Percentiles rank a stretch among this genome's conserved stretches.
Conservation (phyloP, 2,888 invertebrate genomes). For the Miltochrista miniata region DNA sequence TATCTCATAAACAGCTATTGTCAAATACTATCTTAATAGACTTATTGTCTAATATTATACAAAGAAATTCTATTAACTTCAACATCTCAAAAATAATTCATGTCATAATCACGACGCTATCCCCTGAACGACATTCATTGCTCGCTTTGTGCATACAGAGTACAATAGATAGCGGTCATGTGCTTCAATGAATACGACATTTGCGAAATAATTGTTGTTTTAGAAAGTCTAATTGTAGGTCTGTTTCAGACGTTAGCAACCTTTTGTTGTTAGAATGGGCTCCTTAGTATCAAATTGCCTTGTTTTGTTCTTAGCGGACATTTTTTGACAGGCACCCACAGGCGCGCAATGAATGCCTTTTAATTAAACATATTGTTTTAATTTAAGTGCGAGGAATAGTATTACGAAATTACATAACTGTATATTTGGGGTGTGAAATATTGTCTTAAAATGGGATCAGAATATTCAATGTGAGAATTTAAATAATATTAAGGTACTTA, state of each 20-base stretch:
- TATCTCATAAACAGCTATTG: no score
- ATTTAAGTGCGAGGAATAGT: no score
- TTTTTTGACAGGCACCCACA: background rate
- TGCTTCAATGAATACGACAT: slow-evolving; percentile 20
- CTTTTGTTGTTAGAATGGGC: slow-evolving; percentile 33
- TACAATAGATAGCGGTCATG: slow-evolving; percentile 13
- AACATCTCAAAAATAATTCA: slow-evolving; percentile 23
- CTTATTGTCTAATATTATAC: background rate
- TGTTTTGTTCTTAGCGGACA: slow-evolving; percentile 19
- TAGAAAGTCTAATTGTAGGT: slow-evolving; percentile 4
- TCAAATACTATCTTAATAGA: background rate
- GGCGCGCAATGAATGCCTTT: background rate
- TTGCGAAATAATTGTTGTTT: slow-evolving; percentile 7
- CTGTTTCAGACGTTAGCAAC: slow-evolving; percentile 25
- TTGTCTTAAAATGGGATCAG: background rate
- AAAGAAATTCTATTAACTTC: slow-evolving; percentile 16
- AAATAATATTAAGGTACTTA: no score
- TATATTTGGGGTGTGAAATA: no score
- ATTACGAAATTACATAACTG: no score
- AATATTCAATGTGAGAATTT: background rate
- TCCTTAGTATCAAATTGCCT: slow-evolving; percentile 22
- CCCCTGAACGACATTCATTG: slow-evolving; percentile 18
- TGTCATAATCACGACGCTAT: slow-evolving; percentile 27
- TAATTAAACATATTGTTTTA: no score
- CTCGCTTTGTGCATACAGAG: slow-evolving; percentile 13